Evolutionary conservation across 2,888 invertebrate species (phyloP), one percentile per base, ranked within the genome.

Genomic region (Mythimna pallens): DNA sequence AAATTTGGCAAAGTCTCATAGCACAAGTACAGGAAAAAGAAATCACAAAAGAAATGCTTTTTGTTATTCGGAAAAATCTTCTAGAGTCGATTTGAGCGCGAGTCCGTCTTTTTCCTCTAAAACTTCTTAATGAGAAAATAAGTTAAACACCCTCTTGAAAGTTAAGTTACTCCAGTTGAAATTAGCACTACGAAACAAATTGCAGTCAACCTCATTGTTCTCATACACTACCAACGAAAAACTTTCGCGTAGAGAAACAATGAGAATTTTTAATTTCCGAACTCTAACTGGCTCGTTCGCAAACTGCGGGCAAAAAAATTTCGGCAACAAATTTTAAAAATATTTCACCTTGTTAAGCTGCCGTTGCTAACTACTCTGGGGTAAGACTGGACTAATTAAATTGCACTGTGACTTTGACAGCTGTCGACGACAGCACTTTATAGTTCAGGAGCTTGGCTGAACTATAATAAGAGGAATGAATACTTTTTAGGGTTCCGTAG

Each of bases 311-410:
- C 14, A 36, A 64, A 69, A 52, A 63, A 65, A 17, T 69, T 47
- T 76, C 20, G 73, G 52, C 22, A 63, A 70, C 54, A 63, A 65
- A 17, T 47, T 77, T 73, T 63, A 69, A 59, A 62, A 63, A 67
- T 43, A 81, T 55, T 61, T 65, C 40, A 68, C 58, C 68, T 81
- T 70, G 50, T 73, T 70, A 75, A 10, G 50, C 65, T 62, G 77
- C 50, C 9, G 61, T 57, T 65, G 58, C 58, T 59, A 62, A 81
- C 80, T 80, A 71, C 62, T 52, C 81, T 62, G 77, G 76, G 79
- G 84, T 71, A 79, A 75, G 74, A 80, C 73, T 80, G 83, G 74
- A 83, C 86, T 89, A 90, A 91, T 91, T 90, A 89, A 90, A 90
- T 86, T 83, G 88, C 87, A 87, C 82, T 68, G 70, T 80, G 81